Percentiles rank a stretch among this genome's conserved stretches.
Evolutionary conservation across 2,888 invertebrate species (phyloP).

Genomic region (Didymodactylos carnosus): DNA sequence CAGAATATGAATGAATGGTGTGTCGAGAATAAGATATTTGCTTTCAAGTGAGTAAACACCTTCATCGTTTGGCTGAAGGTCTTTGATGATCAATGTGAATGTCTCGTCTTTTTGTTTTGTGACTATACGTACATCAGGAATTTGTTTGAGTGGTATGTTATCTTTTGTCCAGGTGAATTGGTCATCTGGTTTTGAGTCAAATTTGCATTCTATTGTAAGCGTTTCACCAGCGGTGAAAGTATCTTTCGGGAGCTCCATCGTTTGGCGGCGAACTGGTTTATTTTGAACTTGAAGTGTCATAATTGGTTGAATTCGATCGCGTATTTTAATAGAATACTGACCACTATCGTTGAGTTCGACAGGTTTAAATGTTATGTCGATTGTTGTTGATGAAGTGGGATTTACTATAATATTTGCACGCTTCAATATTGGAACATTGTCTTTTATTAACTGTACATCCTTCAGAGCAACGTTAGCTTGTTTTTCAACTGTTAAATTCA

Average conservation of each 20-base stretch:
- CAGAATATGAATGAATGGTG: neutral
- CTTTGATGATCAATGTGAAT: neutral
- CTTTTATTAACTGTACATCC: neutral
- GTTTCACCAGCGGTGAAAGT: neutral
- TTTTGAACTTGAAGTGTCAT: neutral
- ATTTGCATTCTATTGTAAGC: neutral
- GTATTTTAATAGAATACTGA: neutral
- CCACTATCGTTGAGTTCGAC: neutral
- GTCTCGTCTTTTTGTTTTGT: neutral
- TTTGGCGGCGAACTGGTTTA: neutral
- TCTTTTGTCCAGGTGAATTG: neutral
- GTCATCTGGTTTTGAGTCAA: neutral
- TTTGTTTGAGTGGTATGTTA: neutral
- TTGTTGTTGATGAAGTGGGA: neutral
- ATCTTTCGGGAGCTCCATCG: neutral
- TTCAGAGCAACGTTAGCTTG: neutral
- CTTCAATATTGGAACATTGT: neutral
- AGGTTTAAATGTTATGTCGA: neutral
- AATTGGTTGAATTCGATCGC: neutral
- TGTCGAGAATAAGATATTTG: neutral
- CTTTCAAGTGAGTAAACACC: conserved; percentile 12
- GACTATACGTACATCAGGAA: neutral
- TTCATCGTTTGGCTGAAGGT: neutral
- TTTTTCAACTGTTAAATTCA: neutral
- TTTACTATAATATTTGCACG: neutral